phyloP scores from a whole-genome alignment of 2,113 vertebrate genomes.

The Festucalex cinctus region DNA sequence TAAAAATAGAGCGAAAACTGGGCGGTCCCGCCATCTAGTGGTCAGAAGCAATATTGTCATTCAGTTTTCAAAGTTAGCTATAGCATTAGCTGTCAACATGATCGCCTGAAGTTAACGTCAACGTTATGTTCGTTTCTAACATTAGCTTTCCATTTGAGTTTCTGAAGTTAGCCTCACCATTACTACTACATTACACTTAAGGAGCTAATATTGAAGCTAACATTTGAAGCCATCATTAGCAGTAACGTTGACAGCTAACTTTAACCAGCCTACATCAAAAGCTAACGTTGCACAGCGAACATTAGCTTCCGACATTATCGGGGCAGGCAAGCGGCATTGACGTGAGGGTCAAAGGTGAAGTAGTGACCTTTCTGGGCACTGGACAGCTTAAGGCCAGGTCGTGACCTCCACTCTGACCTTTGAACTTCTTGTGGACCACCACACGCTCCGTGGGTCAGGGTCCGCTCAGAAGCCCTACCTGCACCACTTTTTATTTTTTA shows the following conservation, averaged over 20 bases:
- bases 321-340: slow-evolving; percentile 82
- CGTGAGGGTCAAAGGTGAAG: slow-evolving; percentile 76
- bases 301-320: slow-evolving; percentile 18
- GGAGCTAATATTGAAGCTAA: too few relatives aligned
- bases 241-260: too few relatives aligned
- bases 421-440: slow-evolving; percentile 84
- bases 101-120: too few relatives aligned
- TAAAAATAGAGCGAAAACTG: slow-evolving; percentile 51
- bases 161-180: too few relatives aligned
- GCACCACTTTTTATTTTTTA: slow-evolving; percentile 54
- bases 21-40: slow-evolving; percentile 52
- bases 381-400: slow-evolving; percentile 82
- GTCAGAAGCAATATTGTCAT: slow-evolving; percentile 11
- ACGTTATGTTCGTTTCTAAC: too few relatives aligned
- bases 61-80: neutral
- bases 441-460: slow-evolving; percentile 74
- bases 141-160: too few relatives aligned
- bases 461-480: slow-evolving; percentile 77
- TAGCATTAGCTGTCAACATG: too few relatives aligned
- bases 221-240: too few relatives aligned
- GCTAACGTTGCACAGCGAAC: too few relatives aligned
- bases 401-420: slow-evolving; percentile 80
- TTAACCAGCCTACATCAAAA: too few relatives aligned
- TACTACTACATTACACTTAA: too few relatives aligned
- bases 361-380: slow-evolving; percentile 77